These are phyloP conservation scores for Sinella curviseta DNA, from an alignment of 1,140 invertebrate species.

Conservation along the genomic window DNA sequence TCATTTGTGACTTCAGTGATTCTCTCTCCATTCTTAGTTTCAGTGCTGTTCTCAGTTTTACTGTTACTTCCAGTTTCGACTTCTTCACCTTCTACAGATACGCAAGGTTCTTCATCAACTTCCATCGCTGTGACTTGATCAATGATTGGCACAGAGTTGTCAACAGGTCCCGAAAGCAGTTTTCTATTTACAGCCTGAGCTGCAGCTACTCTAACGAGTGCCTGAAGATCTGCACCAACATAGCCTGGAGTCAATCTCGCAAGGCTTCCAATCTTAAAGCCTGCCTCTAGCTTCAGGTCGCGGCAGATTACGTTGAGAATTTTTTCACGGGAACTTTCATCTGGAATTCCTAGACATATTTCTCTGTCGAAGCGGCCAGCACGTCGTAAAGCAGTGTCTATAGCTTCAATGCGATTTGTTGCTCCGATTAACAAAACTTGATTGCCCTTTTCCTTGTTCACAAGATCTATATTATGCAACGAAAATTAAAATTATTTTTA, in stretches of 20 bases:
- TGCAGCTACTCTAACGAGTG: slow-evolving; percentile 81
- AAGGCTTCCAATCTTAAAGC: slow-evolving; percentile 70
- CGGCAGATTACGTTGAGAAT: slow-evolving; percentile 73
- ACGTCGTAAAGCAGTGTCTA: slow-evolving; percentile 89
- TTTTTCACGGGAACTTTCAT: slow-evolving; percentile 72
- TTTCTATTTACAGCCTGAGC: slow-evolving; percentile 77
- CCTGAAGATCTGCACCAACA: slow-evolving; percentile 90
- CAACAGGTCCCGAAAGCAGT: slow-evolving; percentile 25
- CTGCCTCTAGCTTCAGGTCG: slow-evolving; percentile 66
- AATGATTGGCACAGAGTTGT: too few relatives aligned
- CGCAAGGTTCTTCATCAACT: too few relatives aligned
- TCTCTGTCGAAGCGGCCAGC: slow-evolving; percentile 92
- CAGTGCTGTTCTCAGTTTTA: too few relatives aligned
- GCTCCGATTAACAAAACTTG: slow-evolving; percentile 88
- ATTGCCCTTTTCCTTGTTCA: slow-evolving; percentile 63
- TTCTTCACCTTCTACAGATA: too few relatives aligned
- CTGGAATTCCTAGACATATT: slow-evolving; percentile 89
- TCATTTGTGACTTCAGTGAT: slow-evolving; percentile 32
- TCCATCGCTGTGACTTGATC: too few relatives aligned
- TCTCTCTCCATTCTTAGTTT: slow-evolving; percentile 35
- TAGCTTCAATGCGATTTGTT: slow-evolving; percentile 87
- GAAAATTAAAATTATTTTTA: too few relatives aligned
- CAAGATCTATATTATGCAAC: too few relatives aligned
- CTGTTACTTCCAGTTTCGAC: too few relatives aligned
- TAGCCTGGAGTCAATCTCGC: slow-evolving; percentile 90